Conservation (phyloP, 2,113 vertebrate species). For the Pseudopodoces humilis region DNA sequence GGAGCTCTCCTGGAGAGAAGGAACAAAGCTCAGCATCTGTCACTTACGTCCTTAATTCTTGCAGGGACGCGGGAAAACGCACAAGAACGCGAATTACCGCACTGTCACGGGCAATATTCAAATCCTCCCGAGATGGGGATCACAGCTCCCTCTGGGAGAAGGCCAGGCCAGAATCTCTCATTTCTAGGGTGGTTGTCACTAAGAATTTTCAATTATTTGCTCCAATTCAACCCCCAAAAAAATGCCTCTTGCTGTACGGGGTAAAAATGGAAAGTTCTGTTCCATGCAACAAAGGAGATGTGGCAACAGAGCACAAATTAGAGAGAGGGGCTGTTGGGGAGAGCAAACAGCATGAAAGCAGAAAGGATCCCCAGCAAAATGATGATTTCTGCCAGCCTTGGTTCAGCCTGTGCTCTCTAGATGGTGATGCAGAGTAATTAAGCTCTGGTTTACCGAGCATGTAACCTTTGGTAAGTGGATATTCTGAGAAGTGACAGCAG, state of each 20-base stretch:
- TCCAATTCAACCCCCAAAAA: neutral
- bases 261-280: neutral
- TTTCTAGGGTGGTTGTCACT: neutral
- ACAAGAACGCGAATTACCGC: neutral
- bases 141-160: neutral
- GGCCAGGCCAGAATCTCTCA: neutral
- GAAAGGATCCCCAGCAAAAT: neutral
- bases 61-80: neutral
- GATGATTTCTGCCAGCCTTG: neutral
- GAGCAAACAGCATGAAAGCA: neutral
- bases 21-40: slow-evolving; percentile 16
- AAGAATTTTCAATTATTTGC: neutral
- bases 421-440: slow-evolving; percentile 42
- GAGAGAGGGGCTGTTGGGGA: neutral
- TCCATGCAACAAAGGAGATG: neutral
- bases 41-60: slow-evolving; percentile 19
- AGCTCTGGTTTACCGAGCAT: neutral
- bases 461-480: neutral
- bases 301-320: neutral
- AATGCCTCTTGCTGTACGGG: neutral
- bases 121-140: neutral
- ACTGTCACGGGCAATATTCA: neutral
- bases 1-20: neutral
- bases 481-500: neutral
- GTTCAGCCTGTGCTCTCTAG: neutral